Evolutionary conservation across 2,797 vertebrate genomes (phyloP), one percentile per base, ranked within the genome.

Genomic region (Gymnoscopelus microlampas): DNA sequence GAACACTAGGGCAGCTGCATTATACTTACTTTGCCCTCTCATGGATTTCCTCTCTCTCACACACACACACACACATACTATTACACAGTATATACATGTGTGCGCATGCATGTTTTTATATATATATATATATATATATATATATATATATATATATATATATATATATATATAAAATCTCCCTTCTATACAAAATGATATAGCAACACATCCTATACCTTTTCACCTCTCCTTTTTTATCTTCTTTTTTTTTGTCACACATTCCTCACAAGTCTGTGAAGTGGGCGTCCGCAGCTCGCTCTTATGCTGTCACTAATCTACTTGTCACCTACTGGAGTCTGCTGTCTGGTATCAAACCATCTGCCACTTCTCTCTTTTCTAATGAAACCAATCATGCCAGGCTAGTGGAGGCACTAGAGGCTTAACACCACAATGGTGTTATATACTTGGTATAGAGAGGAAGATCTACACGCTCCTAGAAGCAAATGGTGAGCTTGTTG

Each of bases 261-360:
- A 39, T 78, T 86, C 78, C 68, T 87, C 72, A 76, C 85, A 81
- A 72, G 83, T 81, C 86, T 88, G 90, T 70, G 77, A 70, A 75
- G 92, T 92, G 88, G 93, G 94, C 85, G 91, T 92, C 80, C 68
- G 3, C 26, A 29, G 26, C 26, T 86, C 69, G 67, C 82, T 82
- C 84, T 92, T 89, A 91, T 87, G 74, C 79, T 2, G 26, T 29
- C 26, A 91, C 90, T 89, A 85, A 80, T 78, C 83, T 66, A 39
- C 82, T 88, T 78, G 74, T 88, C 73, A 77, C 89, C 88, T 82
- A 85, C 81, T 53, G 60, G 86, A 80, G 85, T 88, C 88, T 91
- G 91, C 85, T 88, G 92, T 91, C 92, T 91, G 26, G 26, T 29
- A 89, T 83, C 91, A 88, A 89, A 83, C 93, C 93, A 94, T 94